Evolutionary conservation across 2,797 vertebrate genomes (phyloP).

Genomic region (Diglossa cyanea): DNA sequence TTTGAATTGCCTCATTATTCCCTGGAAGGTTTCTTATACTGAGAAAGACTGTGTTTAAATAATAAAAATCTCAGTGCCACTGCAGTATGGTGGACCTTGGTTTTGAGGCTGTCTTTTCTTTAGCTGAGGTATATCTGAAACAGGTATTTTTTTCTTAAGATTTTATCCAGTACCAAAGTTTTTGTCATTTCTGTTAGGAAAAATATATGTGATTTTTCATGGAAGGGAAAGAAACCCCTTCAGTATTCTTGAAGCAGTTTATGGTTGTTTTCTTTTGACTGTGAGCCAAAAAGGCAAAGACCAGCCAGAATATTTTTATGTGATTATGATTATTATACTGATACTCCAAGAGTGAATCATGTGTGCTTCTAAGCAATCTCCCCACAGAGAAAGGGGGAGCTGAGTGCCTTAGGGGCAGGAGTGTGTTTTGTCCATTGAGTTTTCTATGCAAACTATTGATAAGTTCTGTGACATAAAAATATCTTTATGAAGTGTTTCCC

Average conservation of each 20-base stretch:
- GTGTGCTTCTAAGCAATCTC: neutral
- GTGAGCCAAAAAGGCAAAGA: neutral
- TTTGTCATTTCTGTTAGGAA: neutral
- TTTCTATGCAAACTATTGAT: neutral
- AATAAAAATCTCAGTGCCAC: neutral
- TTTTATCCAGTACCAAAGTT: neutral
- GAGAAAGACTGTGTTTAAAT: neutral
- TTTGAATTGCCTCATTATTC: neutral
- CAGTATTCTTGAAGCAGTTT: neutral
- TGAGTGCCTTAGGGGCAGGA: neutral
- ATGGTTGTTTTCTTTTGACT: neutral
- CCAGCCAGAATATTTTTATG: neutral
- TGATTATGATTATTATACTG: neutral
- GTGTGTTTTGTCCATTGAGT: neutral
- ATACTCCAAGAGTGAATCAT: neutral
- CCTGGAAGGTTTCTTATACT: neutral
- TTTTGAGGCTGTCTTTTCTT: neutral
- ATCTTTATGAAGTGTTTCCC: neutral
- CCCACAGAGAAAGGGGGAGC: neutral
- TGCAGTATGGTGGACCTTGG: neutral
- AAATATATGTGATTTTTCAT: neutral
- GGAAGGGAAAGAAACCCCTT: neutral
- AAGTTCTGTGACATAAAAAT: neutral
- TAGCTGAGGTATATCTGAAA: neutral
- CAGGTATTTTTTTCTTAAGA: neutral